These are phyloP conservation scores for Bryconaethiops microstoma DNA, from an alignment of 2,797 vertebrate species.

Conservation along the genomic window DNA sequence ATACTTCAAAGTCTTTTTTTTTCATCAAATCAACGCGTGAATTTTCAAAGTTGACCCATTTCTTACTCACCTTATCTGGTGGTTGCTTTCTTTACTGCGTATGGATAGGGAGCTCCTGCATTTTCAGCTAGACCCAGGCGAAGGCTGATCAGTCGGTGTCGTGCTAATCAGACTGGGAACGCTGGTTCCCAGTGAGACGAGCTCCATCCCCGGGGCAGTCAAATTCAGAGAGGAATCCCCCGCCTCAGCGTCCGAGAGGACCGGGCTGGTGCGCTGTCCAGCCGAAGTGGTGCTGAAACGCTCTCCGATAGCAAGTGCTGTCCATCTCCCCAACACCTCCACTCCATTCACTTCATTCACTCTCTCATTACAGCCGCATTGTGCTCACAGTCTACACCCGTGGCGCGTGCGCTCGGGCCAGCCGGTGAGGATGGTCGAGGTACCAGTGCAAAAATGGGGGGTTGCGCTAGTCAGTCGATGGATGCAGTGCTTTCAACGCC, in stretches of 20 bases:
- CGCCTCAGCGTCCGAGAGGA: slow-evolving; percentile 45
- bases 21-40: slow-evolving; percentile 17
- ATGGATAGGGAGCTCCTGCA: slow-evolving; percentile 38
- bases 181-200: slow-evolving; percentile 47
- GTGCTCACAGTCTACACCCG: slow-evolving; percentile 6
- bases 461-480: slow-evolving; percentile 69
- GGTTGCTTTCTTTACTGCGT: slow-evolving; percentile 34
- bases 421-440: slow-evolving; percentile 46
- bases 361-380: slow-evolving; percentile 24
- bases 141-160: slow-evolving; percentile 30
- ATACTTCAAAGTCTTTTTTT: slow-evolving; percentile 13
- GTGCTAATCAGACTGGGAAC: slow-evolving; percentile 40
- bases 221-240: slow-evolving; percentile 68
- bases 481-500: slow-evolving; percentile 68
- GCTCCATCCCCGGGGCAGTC: slow-evolving; percentile 59
- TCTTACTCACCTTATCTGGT: slow-evolving; percentile 51
- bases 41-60: slow-evolving; percentile 58
- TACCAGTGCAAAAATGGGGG: slow-evolving; percentile 57
- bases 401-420: slow-evolving; percentile 24
- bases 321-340: slow-evolving; percentile 56
- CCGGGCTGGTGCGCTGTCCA: slow-evolving; percentile 71
- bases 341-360: slow-evolving; percentile 57
- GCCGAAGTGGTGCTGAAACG: slow-evolving; percentile 74
- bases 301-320: slow-evolving; percentile 34
- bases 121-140: slow-evolving; percentile 41